Conservation (phyloP, 2,888 invertebrate species). For the Lasioglossum lativentre region DNA sequence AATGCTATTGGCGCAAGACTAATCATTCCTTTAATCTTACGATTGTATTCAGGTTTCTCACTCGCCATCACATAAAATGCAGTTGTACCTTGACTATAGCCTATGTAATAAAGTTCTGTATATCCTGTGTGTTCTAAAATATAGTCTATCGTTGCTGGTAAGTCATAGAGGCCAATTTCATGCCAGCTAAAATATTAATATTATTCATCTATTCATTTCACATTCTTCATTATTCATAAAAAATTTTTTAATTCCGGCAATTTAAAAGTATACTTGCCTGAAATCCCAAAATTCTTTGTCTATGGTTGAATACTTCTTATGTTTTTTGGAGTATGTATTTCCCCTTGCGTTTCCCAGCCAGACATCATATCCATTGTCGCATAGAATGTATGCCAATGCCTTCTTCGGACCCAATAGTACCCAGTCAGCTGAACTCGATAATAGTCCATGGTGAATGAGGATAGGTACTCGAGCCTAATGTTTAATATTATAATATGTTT, state of each 20-base stretch:
- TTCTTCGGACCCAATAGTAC: constrained; percentile 81
- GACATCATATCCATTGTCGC: constrained; percentile 81
- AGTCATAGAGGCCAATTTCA: constrained; percentile 87
- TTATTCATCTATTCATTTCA: constrained; percentile 11
- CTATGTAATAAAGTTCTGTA: constrained; percentile 86
- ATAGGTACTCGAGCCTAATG: constrained; percentile 61
- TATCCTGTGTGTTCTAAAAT: constrained; percentile 84
- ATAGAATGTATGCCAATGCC: constrained; percentile 81
- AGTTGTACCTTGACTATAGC: constrained; percentile 87
- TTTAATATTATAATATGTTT: neutral
- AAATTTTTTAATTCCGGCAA: neutral
- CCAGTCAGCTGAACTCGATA: constrained; percentile 82
- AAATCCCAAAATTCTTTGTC: constrained; percentile 83
- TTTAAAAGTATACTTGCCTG: constrained; percentile 72
- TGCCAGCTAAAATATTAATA: constrained; percentile 85
- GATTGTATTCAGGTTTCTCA: constrained; percentile 82
- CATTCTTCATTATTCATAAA: neutral
- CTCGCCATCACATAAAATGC: constrained; percentile 83
- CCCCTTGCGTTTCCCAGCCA: constrained; percentile 83
- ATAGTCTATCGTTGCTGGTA: constrained; percentile 87
- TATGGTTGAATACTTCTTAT: constrained; percentile 78
- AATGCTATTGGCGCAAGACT: constrained; percentile 84
- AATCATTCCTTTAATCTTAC: constrained; percentile 81
- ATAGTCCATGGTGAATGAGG: constrained; percentile 79
- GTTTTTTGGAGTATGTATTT: constrained; percentile 81